Conservation (phyloP, 2,888 invertebrate genomes). For the Epinotia demarniana region DNA sequence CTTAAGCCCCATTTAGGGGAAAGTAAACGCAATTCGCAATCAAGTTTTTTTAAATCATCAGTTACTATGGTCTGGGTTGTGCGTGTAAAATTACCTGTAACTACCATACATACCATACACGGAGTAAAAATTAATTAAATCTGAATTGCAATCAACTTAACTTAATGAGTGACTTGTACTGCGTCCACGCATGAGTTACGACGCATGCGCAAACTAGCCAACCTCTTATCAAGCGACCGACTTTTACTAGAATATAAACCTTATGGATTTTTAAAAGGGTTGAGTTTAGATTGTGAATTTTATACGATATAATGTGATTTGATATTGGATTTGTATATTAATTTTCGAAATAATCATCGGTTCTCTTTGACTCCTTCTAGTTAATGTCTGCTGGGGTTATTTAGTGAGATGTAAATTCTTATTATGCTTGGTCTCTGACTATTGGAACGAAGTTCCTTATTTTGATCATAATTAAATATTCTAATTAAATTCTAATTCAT, state of each 20-base stretch:
- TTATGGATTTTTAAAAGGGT: neutral
- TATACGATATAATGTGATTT: neutral
- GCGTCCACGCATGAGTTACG: constrained; percentile 18
- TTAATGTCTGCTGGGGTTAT: neutral
- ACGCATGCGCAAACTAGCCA: neutral
- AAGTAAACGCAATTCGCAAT: neutral
- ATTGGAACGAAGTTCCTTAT: neutral
- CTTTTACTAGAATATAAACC: neutral
- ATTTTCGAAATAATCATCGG: constrained; percentile 16
- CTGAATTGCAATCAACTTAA: constrained; percentile 45
- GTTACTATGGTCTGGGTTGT: too few species aligned
- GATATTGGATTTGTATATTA: constrained; percentile 1
- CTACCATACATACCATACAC: neutral
- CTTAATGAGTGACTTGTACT: constrained; percentile 39
- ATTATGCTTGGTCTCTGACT: neutral
- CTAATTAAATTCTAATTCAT: too few species aligned
- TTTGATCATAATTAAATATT: neutral
- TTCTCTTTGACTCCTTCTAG: neutral
- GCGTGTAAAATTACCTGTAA: neutral
- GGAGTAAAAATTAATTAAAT: constrained; percentile 68
- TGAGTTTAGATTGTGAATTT: neutral
- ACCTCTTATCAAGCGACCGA: neutral
- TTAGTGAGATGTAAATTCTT: neutral
- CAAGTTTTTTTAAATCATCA: too few species aligned
- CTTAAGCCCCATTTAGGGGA: too few species aligned